Evolutionary conservation across 1,140 invertebrate species (phyloP).

Genomic region (Trachymyrmex cornetzi): DNA sequence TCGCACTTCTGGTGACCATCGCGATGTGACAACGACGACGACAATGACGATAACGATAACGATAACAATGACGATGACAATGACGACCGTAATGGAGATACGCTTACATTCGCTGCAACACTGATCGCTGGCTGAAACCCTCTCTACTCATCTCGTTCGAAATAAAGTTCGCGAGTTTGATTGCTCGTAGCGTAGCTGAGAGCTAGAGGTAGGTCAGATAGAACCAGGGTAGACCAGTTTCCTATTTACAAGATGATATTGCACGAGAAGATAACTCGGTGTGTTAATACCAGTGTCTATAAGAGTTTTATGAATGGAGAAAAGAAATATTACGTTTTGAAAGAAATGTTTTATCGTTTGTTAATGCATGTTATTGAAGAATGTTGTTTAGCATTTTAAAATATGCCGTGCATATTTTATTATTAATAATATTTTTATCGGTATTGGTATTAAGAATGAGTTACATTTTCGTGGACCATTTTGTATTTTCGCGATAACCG

Average conservation of each 20-base stretch:
- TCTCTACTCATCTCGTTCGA: constrained; percentile 40
- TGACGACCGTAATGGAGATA: constrained; percentile 29
- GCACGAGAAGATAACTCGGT: background rate
- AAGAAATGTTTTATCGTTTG: constrained; percentile 29
- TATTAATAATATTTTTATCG: constrained; percentile 14
- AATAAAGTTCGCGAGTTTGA: background rate
- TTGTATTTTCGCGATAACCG: background rate
- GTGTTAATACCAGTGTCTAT: constrained; percentile 9
- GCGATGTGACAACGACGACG: background rate
- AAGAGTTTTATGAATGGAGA: background rate
- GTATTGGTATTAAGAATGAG: background rate
- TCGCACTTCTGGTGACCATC: constrained; percentile 86
- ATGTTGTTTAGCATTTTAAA: background rate
- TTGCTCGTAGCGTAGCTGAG: constrained; percentile 43
- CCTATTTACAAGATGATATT: background rate
- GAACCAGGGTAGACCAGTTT: constrained; percentile 12
- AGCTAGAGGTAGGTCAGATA: constrained; percentile 12
- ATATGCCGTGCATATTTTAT: constrained; percentile 3
- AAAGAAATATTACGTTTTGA: background rate
- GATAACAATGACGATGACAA: background rate
- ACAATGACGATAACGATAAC: background rate
- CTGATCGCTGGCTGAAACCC: constrained; percentile 36
- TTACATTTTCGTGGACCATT: background rate
- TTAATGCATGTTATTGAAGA: background rate
- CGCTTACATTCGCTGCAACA: background rate